A percentile compares a stretch with the other conserved stretches of the same genome.
phyloP scores from a whole-genome alignment of 2,888 invertebrate genomes.

The Agriotes lineatus region DNA sequence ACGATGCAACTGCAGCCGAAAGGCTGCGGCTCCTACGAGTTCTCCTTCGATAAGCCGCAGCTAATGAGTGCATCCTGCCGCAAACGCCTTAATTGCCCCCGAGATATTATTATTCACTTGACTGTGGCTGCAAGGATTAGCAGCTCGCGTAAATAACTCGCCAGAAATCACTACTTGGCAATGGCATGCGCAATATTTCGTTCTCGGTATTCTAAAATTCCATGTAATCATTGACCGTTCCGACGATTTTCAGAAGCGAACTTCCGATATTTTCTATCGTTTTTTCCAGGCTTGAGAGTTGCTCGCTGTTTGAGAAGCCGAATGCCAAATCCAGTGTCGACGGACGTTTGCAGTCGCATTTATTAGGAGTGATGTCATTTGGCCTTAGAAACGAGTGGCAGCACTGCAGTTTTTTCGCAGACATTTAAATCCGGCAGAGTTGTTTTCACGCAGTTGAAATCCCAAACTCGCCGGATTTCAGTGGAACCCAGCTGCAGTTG shows the following conservation, averaged over 20 bases:
- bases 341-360: constrained; percentile 30
- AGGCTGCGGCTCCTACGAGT: constrained; percentile 10
- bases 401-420: constrained; percentile 10
- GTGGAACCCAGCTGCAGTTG: no score
- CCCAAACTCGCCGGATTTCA: no score
- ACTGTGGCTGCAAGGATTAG: no score
- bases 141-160: constrained; percentile 23
- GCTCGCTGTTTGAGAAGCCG: no score
- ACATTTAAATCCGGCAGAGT: constrained; percentile 22
- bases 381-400: constrained; percentile 30
- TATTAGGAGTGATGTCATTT: constrained; percentile 42
- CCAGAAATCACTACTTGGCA: constrained; percentile 26
- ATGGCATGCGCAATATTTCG: constrained; percentile 8
- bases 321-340: no score
- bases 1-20: no score
- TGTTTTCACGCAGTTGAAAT: no score
- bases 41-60: constrained; percentile 1
- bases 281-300: background rate
- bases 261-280: background rate
- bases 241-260: constrained; percentile 13
- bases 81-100: constrained; percentile 13
- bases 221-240: constrained; percentile 24
- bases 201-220: constrained; percentile 26
- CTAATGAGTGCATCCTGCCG: constrained; percentile 14
- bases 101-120: constrained; percentile 22